These are phyloP conservation scores for Cassiopea xamachana DNA, from an alignment of 30 jellyfish, hydroid and myxozoan species.

Conservation along the genomic window DNA sequence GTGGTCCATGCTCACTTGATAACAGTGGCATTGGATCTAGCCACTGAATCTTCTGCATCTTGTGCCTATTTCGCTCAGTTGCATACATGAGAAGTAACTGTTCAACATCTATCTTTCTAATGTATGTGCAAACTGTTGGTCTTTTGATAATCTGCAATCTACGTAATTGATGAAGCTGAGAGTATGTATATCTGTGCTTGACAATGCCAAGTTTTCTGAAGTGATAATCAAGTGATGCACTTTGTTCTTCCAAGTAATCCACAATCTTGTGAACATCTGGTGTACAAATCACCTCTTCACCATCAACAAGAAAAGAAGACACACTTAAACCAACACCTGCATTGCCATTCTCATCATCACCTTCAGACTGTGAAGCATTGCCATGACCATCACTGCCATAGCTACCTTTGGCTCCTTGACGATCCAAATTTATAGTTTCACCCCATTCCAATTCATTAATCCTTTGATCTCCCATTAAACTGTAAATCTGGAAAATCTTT, in stretches of 20 bases:
- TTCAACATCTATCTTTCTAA: conserved; percentile 83
- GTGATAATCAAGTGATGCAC: conserved; percentile 98
- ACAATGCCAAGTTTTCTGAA: conserved; percentile 93
- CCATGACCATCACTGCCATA: conserved; percentile 4
- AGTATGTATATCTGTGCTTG: conserved; percentile 91
- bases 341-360: conserved; percentile 2
- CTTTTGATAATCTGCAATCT: conserved; percentile 93
- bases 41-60: conserved; percentile 84
- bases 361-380: conserved; percentile 28
- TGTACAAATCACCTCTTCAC: conserved; percentile 85
- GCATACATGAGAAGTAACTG: conserved; percentile 95
- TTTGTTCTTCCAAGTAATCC: conserved; percentile 95
- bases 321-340: conserved; percentile 59
- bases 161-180: conserved; percentile 97
- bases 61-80: conserved; percentile 86
- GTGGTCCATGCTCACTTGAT: conserved; percentile 89
- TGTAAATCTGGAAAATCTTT: conserved; percentile 91
- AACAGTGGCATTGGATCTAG: conserved; percentile 80
- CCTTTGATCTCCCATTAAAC: conserved; percentile 93
- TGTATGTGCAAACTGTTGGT: conserved; percentile 96
- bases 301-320: conserved; percentile 83
- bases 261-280: conserved; percentile 98
- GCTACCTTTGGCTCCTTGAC: conserved; percentile 28
- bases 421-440: conserved; percentile 83
- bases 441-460: conserved; percentile 86